Evolutionary conservation across 2,113 vertebrate species (phyloP).

Genomic region (Limanda limanda): DNA sequence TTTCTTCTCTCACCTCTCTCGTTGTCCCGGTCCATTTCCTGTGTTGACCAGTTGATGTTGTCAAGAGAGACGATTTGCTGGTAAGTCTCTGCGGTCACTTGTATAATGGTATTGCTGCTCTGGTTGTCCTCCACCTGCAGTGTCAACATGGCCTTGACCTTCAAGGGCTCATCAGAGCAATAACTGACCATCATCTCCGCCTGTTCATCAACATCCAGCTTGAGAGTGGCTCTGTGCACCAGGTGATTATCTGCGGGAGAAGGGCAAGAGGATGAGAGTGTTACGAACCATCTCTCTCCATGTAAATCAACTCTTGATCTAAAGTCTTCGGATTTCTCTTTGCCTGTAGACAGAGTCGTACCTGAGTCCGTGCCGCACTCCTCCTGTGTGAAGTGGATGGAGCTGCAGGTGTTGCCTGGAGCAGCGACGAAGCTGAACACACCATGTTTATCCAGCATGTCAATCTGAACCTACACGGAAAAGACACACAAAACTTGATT

Average conservation of each 20-base stretch:
- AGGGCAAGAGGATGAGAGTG: neutral
- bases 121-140: conserved; percentile 84
- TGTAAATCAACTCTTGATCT: too few relatives aligned
- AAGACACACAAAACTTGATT: neutral
- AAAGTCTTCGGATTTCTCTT: too few relatives aligned
- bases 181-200: conserved; percentile 85
- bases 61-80: conserved; percentile 86
- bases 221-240: conserved; percentile 75
- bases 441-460: conserved; percentile 81
- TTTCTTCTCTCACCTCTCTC: conserved; percentile 46
- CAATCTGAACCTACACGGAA: conserved; percentile 83
- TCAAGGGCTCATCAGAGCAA: conserved; percentile 75
- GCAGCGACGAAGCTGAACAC: conserved; percentile 83
- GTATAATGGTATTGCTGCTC: conserved; percentile 81
- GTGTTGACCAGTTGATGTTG: conserved; percentile 74
- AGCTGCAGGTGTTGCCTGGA: conserved; percentile 67
- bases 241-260: conserved; percentile 70
- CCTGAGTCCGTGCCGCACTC: conserved; percentile 55
- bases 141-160: conserved; percentile 74
- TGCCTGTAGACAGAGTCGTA: conserved; percentile 27
- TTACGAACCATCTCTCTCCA: neutral
- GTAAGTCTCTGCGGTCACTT: conserved; percentile 85
- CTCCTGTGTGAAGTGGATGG: conserved; percentile 45
- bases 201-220: conserved; percentile 73
- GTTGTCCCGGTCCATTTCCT: conserved; percentile 44